Evolutionary conservation across 1,140 invertebrate genomes (phyloP), one percentile per base, ranked within the genome.

Genomic region (Geopemphigus sp.): DNA sequence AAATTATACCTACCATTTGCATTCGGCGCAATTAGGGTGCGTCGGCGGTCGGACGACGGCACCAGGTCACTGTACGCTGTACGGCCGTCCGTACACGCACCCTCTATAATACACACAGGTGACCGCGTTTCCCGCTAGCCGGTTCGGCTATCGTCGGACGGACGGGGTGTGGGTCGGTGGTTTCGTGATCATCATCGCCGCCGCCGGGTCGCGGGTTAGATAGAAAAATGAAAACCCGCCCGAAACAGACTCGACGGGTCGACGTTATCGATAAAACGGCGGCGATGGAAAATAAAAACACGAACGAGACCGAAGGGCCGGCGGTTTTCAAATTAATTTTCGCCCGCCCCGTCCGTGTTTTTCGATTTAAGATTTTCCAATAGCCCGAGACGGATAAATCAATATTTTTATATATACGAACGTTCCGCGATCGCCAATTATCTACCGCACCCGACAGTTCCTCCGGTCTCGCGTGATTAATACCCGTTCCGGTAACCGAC

Each of bases 1-100:
- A 59, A 76, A 76, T 76, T 59, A 76, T 76, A 76, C 59, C 72
- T n/a, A 76, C 59, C 26, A 39, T 59, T 76, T 59, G 54, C 73
- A 59, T 76, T 57, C n/a, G 32, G 56, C 11, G 17, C 32, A 57
- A 45, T 45, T 59, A 47, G 5, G 59, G 29, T 45, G 4, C 14
- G 3, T 17, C 4, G 29, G 2, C 61, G 17, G 61, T 14, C 1
- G 14, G 6, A 15, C 26, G 59, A 26, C 14, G 11, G 6, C 11
- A 26, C 24, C 26, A 61, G 24, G 12, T 24, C 14, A 15, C 24
- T 29, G 29, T 61, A 61, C 24, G 26, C 24, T 61, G 29, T 56
- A 56, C 54, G 14, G 1, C 5, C 14, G 12, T 50, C 5, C 12
- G 32, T 39, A 39, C 32, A 39, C 8, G 8, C 8, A 39, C 32